Evolutionary conservation across 2,113 vertebrate species (phyloP).

Genomic region (Erythrolamprus reginae): DNA sequence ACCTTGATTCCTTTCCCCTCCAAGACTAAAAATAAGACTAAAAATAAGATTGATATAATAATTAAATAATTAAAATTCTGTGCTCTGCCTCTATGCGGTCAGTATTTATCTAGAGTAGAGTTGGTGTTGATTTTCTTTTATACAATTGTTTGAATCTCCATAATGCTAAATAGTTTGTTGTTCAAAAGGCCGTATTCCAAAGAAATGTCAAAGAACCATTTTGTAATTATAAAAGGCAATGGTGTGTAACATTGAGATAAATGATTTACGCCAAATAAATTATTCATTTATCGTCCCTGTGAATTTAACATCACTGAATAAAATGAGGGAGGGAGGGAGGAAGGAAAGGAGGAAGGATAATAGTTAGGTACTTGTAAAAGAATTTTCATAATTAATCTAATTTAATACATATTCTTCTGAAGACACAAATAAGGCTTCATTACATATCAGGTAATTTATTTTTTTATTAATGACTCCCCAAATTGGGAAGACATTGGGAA

Average conservation of each 20-base stretch:
- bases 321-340: background rate
- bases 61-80: background rate
- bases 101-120: background rate
- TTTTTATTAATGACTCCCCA: background rate
- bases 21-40: background rate
- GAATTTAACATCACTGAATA: background rate
- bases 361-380: background rate
- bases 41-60: too few relatives aligned
- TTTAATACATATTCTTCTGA: background rate
- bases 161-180: background rate
- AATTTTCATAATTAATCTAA: background rate
- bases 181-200: background rate
- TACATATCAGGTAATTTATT: background rate
- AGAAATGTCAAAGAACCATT: background rate
- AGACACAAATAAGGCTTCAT: background rate
- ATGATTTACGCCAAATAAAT: background rate
- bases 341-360: background rate
- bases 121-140: background rate
- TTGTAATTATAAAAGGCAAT: conserved; percentile 6
- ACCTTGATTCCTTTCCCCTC: background rate
- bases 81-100: background rate
- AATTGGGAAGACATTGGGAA: background rate
- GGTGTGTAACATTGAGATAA: background rate
- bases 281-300: background rate
- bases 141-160: background rate